These are phyloP conservation scores for Ostrea edulis DNA, from an alignment of 1,140 invertebrate species.

Conservation along the genomic window DNA sequence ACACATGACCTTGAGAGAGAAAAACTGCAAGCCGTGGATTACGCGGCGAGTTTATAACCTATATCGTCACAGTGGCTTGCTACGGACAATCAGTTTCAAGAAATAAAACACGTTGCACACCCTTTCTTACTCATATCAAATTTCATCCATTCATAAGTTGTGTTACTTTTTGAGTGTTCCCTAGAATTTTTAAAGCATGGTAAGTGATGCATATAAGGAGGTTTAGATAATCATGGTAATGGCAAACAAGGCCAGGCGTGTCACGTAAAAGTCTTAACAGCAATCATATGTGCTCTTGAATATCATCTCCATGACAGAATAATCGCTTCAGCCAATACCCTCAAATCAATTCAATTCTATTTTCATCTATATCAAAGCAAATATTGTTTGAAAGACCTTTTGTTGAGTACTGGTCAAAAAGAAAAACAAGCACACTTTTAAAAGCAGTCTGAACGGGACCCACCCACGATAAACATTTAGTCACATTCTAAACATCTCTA, in stretches of 20 bases:
- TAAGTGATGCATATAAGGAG: conserved; percentile 24
- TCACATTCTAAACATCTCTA: not conserved
- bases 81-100: not conserved
- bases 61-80: not conserved
- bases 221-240: conserved; percentile 15
- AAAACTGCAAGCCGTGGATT: not conserved
- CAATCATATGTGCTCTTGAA: not conserved
- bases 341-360: conserved; percentile 11
- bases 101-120: not conserved
- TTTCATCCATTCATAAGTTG: conserved; percentile 22
- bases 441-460: not conserved
- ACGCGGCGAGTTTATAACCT: not conserved
- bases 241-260: not conserved
- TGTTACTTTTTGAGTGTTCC: not conserved
- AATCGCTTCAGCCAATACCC: not conserved
- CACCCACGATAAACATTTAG: conserved; percentile 24
- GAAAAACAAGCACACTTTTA: conserved; percentile 6
- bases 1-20: not conserved
- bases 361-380: not conserved
- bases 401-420: conserved; percentile 4
- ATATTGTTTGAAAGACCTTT: not conserved
- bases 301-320: conserved; percentile 9
- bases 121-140: not conserved
- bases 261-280: not conserved
- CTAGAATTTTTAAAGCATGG: conserved; percentile 26